These are phyloP conservation scores for Oreochromis aureus DNA, from an alignment of 2,113 vertebrate genomes.

Conservation along the genomic window DNA sequence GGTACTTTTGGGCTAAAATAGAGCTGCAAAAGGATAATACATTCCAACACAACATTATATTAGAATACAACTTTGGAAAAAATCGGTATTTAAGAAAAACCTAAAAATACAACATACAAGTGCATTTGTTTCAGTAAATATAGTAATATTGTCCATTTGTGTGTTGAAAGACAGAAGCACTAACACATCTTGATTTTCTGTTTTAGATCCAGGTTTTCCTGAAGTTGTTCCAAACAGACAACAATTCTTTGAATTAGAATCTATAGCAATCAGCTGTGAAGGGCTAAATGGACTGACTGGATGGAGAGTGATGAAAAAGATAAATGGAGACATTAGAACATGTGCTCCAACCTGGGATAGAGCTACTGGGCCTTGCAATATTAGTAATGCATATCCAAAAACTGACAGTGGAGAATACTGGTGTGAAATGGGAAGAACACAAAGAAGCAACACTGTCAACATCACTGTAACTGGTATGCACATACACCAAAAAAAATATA, in stretches of 20 bases:
- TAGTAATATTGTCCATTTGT: background rate
- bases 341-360: background rate
- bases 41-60: rapidly evolving
- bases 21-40: rapidly evolving
- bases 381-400: rapidly evolving
- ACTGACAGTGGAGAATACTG: background rate
- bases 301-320: background rate
- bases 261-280: background rate
- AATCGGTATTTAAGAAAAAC: background rate
- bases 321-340: background rate
- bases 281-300: rapidly evolving
- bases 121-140: background rate
- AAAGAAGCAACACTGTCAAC: background rate
- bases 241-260: background rate
- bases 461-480: background rate
- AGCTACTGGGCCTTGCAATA: background rate
- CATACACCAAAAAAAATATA: rapidly evolving
- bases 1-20: background rate
- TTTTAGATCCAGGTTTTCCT: background rate
- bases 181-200: background rate
- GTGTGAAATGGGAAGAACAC: background rate
- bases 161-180: background rate
- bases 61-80: background rate
- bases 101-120: background rate
- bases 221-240: rapidly evolving